Percentiles rank a stretch among this genome's conserved stretches.
These are phyloP conservation scores for Drosophila stalkeri DNA, from an alignment of 2,888 invertebrate species.

Conservation along the genomic window DNA sequence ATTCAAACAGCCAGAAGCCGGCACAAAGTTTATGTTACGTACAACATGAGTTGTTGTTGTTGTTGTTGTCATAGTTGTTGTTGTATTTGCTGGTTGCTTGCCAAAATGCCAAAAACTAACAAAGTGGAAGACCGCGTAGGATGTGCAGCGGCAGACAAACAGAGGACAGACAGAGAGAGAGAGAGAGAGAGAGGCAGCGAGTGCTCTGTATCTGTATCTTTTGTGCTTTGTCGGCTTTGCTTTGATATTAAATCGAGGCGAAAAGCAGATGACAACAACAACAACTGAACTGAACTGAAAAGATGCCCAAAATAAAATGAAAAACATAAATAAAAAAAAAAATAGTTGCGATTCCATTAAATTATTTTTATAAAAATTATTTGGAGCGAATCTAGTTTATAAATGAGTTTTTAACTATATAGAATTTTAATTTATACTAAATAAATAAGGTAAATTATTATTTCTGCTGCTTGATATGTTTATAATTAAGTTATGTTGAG, in stretches of 20 bases:
- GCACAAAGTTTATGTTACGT: conserved; percentile 65
- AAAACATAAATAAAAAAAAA: conserved; percentile 10
- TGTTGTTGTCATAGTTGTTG: conserved; percentile 32
- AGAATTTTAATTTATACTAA: not conserved
- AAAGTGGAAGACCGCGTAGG: conserved; percentile 70
- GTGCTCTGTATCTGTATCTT: conserved; percentile 54
- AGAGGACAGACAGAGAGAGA: conserved; percentile 16
- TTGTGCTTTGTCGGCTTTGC: conserved; percentile 64
- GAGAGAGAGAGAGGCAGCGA: not conserved
- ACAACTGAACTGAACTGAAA: conserved; percentile 29
- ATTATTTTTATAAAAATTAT: conserved; percentile 60
- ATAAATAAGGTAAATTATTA: conserved; percentile 15
- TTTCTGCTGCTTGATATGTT: not conserved
- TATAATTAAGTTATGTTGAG: not conserved
- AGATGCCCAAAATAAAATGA: conserved; percentile 25
- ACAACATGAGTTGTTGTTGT: conserved; percentile 62
- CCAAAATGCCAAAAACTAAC: conserved; percentile 71
- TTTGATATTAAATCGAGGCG: conserved; percentile 76
- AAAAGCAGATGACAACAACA: conserved; percentile 42
- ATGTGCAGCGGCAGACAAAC: conserved; percentile 37
- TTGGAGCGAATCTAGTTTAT: conserved; percentile 8
- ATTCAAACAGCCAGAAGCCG: conserved; percentile 37
- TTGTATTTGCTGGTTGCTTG: conserved; percentile 63
- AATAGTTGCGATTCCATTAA: conserved; percentile 50
- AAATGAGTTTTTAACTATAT: not conserved